A percentile compares a stretch with the other conserved stretches of the same genome.
Conservation (phyloP, 2,113 vertebrate genomes). For the Phrynocephalus versicolor region DNA sequence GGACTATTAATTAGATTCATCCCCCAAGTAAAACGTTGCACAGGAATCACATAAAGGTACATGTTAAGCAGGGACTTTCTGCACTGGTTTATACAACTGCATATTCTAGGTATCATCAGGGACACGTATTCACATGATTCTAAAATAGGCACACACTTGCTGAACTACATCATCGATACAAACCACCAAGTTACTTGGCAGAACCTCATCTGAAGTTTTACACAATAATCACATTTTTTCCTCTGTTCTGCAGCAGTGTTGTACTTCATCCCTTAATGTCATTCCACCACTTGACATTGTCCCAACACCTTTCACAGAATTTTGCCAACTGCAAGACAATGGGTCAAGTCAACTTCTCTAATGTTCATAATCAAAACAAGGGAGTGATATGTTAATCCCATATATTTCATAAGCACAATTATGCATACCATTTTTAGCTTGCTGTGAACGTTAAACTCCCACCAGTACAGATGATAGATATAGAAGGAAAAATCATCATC, state of each 20-base stretch:
- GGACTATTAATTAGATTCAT: no score
- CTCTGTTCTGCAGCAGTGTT: background rate
- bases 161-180: background rate
- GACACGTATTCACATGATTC: background rate
- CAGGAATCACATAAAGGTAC: background rate
- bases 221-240: background rate
- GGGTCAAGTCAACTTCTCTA: background rate
- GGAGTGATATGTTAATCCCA: background rate
- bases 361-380: background rate
- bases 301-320: background rate
- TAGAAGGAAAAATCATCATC: constrained; percentile 90
- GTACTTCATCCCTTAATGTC: background rate
- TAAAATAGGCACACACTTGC: background rate
- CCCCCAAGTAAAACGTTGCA: no score
- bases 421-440: constrained; percentile 86
- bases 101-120: background rate
- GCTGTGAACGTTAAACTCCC: constrained; percentile 94
- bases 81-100: background rate
- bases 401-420: background rate
- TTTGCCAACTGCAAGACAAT: background rate
- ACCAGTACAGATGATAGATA: constrained; percentile 94
- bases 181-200: background rate
- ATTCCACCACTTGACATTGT: background rate
- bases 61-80: background rate
- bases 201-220: no score